Base-by-base conservation (phyloP, 2,113 vertebrate genomes). In the Pyrgilauda ruficollis region DNA sequence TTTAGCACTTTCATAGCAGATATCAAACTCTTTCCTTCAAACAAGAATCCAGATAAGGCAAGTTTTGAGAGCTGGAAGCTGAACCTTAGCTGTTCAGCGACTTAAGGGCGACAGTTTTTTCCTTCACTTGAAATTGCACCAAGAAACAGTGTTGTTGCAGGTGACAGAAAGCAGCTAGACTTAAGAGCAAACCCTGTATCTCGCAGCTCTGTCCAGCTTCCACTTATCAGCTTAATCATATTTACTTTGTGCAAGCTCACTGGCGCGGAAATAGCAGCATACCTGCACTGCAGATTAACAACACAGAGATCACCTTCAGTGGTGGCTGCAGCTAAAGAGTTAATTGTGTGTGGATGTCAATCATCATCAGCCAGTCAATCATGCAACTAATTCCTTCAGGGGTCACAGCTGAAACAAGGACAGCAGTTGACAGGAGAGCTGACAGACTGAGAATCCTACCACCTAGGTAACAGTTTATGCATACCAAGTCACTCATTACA, bases 341-440 rank as follows among this genome's bases (percentile, higher is more conserved):
- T 96, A 97, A 97, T 91, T 96, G 73, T 88, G n/a, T 95, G 58
- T 79, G 64, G 67, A 31, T 74, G 90, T 94, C 96, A 94, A 62
- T 98, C 97, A 96, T 89, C 94, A 96, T 96, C 94, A 96, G 77
- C 93, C 93, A 97, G 95, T 96, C 95, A 96, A 86, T 96, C 92
- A 96, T 76, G 89, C 91, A 97, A 66, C 94, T 97, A 95, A 97
- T 97, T 97, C 89, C 83, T 97, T 96, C 93, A 95, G 86, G 92
- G 95, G 94, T 98, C 96, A 96, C 87, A 93, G 93, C 90, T 97
- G 74, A 92, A 96, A 94, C 77, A 93, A 96, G 84, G 85, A 94
- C 96, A 96, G 70, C 56, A 82, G 73, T 80, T 96, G 96, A 95
- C 75, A 93, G 86, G 87, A 56, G 23, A 96, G 78, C 68, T 97